These are phyloP conservation scores for Coturnix japonica DNA, from an alignment of 2,113 vertebrate genomes.

Conservation along the genomic window DNA sequence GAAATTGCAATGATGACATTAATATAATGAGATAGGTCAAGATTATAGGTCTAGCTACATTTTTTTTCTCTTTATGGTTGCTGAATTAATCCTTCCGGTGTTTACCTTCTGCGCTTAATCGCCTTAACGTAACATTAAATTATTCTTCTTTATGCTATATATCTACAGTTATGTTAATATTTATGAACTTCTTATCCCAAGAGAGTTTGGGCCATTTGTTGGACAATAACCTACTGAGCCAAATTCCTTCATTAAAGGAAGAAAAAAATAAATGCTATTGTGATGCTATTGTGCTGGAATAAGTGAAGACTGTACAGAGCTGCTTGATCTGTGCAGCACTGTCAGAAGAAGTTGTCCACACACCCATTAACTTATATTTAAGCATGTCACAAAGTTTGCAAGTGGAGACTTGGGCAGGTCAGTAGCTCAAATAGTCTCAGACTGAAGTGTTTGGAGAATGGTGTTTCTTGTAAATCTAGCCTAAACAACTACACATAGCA, in stretches of 20 bases:
- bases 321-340: not conserved
- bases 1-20: not conserved
- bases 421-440: not conserved
- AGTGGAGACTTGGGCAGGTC: not conserved
- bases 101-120: not conserved
- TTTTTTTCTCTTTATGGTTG: not conserved
- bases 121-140: not conserved
- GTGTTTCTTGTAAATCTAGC: not conserved
- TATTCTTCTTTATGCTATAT: not conserved
- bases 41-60: not conserved
- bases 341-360: not conserved
- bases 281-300: not conserved
- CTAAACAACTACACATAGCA: not conserved
- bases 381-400: not conserved
- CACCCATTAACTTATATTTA: not conserved
- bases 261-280: not conserved
- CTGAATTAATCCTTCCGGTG: not conserved
- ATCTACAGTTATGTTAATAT: not conserved
- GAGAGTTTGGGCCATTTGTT: not conserved
- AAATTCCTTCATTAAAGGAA: not conserved
- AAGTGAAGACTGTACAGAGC: not conserved
- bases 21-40: not conserved
- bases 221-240: not conserved
- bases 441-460: not conserved
- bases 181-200: not conserved